phyloP scores from a whole-genome alignment of 2,797 vertebrate species.

The Apogon talboti region DNA sequence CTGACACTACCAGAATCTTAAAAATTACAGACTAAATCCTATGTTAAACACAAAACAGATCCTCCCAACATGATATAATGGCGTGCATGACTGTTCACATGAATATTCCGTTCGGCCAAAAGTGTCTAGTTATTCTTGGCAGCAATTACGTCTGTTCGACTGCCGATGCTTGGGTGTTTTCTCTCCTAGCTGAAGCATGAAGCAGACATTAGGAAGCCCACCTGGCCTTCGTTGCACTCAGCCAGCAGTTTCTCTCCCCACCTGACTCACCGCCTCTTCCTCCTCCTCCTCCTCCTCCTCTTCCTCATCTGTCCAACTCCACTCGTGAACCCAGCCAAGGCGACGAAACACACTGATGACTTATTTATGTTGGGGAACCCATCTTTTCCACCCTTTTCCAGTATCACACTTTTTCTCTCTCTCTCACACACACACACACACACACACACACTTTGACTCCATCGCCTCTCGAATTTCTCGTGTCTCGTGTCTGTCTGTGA shows the following conservation, averaged over 20 bases:
- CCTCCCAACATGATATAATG: background rate
- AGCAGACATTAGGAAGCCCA: slow-evolving; percentile 60
- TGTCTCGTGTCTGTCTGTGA: slow-evolving; percentile 57
- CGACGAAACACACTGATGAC: slow-evolving; percentile 64
- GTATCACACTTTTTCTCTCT: slow-evolving; percentile 15
- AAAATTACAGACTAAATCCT: no score
- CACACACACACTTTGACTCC: slow-evolving; percentile 27
- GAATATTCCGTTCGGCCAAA: background rate
- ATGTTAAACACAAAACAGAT: background rate
- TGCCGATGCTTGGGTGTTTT: slow-evolving; percentile 36
- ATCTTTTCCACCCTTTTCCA: slow-evolving; percentile 24
- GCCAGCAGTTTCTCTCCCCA: slow-evolving; percentile 32
- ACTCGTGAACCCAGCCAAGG: slow-evolving; percentile 53
- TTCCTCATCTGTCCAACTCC: slow-evolving; percentile 44
- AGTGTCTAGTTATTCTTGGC: slow-evolving; percentile 43
- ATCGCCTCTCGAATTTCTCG: slow-evolving; percentile 37
- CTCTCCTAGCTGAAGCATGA: slow-evolving; percentile 30
- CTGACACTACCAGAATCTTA: no score
- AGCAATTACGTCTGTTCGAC: slow-evolving; percentile 38
- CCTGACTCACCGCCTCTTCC: slow-evolving; percentile 30
- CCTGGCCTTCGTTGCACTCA: slow-evolving; percentile 50
- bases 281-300: slow-evolving; percentile 28
- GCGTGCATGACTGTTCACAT: background rate
- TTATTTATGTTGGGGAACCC: slow-evolving; percentile 71
- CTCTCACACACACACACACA: background rate